Conservation (phyloP, 2,888 invertebrate genomes). For the Archips crataeganus region DNA sequence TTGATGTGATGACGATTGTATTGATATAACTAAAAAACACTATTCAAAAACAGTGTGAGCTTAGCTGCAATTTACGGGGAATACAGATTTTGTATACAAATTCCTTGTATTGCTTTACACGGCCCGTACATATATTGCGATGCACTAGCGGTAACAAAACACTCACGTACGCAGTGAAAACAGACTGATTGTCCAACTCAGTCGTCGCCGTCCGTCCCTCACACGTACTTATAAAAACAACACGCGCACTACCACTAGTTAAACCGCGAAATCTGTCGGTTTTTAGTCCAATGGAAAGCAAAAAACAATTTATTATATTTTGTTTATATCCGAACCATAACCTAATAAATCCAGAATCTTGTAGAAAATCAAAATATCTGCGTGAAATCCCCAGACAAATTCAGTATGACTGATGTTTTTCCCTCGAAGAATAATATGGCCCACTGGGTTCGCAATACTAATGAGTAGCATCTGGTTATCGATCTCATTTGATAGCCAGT, state of each 20-base stretch:
- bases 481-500: constrained; percentile 7
- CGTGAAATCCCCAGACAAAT: constrained; percentile 17
- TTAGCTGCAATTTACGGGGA: neutral
- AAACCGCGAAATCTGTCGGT: neutral
- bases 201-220: neutral
- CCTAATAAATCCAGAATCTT: constrained; percentile 11
- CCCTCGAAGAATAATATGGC: constrained; percentile 6
- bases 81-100: neutral
- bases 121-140: no score
- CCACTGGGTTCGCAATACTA: neutral
- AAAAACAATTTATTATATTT: neutral
- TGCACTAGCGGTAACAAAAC: neutral
- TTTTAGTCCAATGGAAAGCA: neutral
- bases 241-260: neutral
- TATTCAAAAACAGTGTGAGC: neutral
- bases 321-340: neutral
- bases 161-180: neutral
- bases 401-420: constrained; percentile 18
- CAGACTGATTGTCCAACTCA: neutral
- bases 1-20: neutral
- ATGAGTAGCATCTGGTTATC: constrained; percentile 1
- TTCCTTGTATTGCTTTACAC: neutral
- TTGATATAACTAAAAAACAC: neutral
- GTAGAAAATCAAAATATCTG: neutral
- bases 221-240: neutral